These are phyloP conservation scores for Pelodiscus sinensis DNA, from an alignment of 2,113 vertebrate genomes.

Conservation along the genomic window DNA sequence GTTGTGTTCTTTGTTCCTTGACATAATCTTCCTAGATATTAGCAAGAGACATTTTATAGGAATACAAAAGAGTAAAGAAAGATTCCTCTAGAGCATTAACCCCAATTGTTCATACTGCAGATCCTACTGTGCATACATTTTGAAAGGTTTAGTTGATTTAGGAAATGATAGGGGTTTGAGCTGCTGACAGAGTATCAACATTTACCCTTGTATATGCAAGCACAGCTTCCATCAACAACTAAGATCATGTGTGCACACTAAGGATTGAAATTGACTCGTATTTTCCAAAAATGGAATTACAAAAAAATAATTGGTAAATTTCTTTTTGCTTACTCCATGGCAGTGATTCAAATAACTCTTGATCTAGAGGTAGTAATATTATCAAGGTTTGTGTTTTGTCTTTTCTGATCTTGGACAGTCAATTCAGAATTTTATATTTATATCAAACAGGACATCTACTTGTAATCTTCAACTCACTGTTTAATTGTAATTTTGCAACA, in stretches of 20 bases:
- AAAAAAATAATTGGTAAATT: slow-evolving; percentile 50
- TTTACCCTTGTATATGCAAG: slow-evolving; percentile 63
- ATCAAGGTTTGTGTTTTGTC: slow-evolving; percentile 67
- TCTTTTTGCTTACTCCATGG: slow-evolving; percentile 63
- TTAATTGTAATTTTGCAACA: slow-evolving; percentile 67
- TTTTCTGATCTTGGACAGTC: slow-evolving; percentile 74
- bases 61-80: slow-evolving; percentile 69
- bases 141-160: slow-evolving; percentile 51
- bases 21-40: slow-evolving; percentile 50
- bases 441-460: slow-evolving; percentile 66
- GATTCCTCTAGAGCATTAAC: slow-evolving; percentile 72
- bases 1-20: slow-evolving; percentile 45
- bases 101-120: slow-evolving; percentile 51
- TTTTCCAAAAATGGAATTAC: slow-evolving; percentile 6
- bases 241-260: slow-evolving; percentile 36
- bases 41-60: slow-evolving; percentile 31
- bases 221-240: fast-evolving
- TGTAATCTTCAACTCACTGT: slow-evolving; percentile 60
- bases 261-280: slow-evolving; percentile 43
- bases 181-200: slow-evolving; percentile 63
- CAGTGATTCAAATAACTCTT: slow-evolving; percentile 78
- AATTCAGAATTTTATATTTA: slow-evolving; percentile 75
- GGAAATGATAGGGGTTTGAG: slow-evolving; percentile 81
- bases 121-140: slow-evolving; percentile 63
- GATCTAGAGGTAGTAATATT: slow-evolving; percentile 75